Base-by-base conservation (phyloP, 2,888 invertebrate species). In the Drosophila prostipennis region DNA sequence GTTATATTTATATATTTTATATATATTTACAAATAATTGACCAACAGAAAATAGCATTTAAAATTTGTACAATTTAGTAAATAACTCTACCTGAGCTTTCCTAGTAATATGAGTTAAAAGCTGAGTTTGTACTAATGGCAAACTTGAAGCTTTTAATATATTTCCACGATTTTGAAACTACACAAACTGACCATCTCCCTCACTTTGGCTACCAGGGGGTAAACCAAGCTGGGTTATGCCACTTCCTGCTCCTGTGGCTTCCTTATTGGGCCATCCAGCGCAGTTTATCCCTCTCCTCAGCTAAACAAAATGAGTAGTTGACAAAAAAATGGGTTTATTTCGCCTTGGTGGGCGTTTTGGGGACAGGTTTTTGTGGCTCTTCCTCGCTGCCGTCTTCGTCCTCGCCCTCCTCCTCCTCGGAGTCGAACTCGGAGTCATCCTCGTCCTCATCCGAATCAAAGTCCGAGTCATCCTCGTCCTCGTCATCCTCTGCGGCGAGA, bases 401-500 rank as follows among this genome's bases (percentile, higher is more conserved):
- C 2, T 45, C 57, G 2, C 61, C 73, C 6, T 92, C 84, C 2
- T 45, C 57, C 3, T 63, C 73, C 6, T 92, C 84, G 3, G 76
- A 69, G 23, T 68, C 72, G 0, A 59, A n/a, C 34, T 82, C 77
- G 0, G 80, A 80, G 14, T 69, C 70, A 26, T 59, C 58, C 1
- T 69, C 58, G 1, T 69, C 72, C 1, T 68, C 78, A 3, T 48
- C 71, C 5, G 42, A 48, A 48, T 86, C 89, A 14, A 72, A 65
- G 14, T 80, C 79, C 10, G 85, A 80, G 34, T 80, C 45, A 26
- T 46, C 46, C 11, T 16, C 46, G 10, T 46, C 73, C 2, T 87
- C 86, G 5, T 87, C 87, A 26, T 89, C 89, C 29, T 90, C 88
- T 26, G 87, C 91, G 13, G 89, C 87, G 7, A 93, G 64, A 77